Percentiles rank a stretch among this genome's conserved stretches.
Evolutionary conservation across 2,888 invertebrate species (phyloP).

Genomic region (Apamea anceps): DNA sequence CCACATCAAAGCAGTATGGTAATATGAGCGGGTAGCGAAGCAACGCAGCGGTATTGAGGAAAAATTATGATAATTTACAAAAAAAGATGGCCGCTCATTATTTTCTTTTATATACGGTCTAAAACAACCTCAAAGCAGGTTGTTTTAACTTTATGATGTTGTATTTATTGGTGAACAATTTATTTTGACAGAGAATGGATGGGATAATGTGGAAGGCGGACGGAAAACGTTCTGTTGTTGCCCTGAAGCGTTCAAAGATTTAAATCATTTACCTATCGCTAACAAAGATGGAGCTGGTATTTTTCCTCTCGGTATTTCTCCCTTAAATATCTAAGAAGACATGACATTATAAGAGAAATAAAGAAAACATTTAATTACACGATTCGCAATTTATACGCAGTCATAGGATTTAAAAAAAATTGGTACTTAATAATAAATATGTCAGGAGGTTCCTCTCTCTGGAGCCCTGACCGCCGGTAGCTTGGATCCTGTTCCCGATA

Average conservation of each 20-base stretch:
- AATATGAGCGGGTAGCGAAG: slow-evolving; percentile 49
- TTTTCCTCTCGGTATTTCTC: too few relatives aligned
- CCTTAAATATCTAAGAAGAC: too few relatives aligned
- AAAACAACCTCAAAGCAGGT: neutral
- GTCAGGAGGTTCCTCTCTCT: too few relatives aligned
- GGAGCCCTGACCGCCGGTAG: too few relatives aligned
- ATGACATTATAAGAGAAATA: too few relatives aligned
- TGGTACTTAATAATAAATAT: too few relatives aligned
- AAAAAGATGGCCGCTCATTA: slow-evolving; percentile 57
- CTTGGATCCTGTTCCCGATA: too few relatives aligned
- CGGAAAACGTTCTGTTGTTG: neutral
- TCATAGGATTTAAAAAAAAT: too few relatives aligned
- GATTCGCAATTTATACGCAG: too few relatives aligned
- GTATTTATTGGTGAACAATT: neutral
- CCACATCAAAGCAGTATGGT: slow-evolving; percentile 69
- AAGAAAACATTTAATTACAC: too few relatives aligned
- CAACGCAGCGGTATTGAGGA: slow-evolving; percentile 23
- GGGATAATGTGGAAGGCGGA: neutral
- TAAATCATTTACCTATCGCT: neutral
- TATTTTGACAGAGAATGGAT: neutral
- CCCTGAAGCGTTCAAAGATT: neutral
- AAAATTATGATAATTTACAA: slow-evolving; percentile 53
- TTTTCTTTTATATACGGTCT: slow-evolving; percentile 13
- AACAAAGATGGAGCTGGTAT: neutral
- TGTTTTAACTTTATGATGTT: slow-evolving; percentile 8